Conservation (phyloP, 2,888 invertebrate species). For the Bugula neritina region DNA sequence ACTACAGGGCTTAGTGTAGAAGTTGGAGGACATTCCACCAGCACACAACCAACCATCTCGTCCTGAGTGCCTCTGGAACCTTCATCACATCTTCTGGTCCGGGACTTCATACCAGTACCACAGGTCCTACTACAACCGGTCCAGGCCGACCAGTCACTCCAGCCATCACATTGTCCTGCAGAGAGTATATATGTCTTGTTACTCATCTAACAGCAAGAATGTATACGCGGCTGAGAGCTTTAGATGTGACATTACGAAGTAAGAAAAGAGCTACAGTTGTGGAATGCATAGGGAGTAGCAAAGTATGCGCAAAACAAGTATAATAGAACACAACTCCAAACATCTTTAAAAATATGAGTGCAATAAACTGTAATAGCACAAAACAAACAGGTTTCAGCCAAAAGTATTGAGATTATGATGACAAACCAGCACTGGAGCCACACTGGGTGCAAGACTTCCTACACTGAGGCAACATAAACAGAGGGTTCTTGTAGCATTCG, state of each 20-base stretch:
- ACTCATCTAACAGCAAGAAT: no score
- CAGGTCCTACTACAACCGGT: conserved; percentile 18
- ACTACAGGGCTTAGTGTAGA: no score
- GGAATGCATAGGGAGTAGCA: no score
- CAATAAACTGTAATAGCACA: no score
- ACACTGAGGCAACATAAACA: conserved; percentile 43
- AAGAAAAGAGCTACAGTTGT: no score
- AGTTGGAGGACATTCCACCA: conserved; percentile 12
- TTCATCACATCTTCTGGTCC: not conserved
- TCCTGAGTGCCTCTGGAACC: not conserved
- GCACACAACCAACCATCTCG: conserved; percentile 18
- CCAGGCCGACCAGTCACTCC: conserved; percentile 19
- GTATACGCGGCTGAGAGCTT: no score
- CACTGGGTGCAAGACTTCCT: conserved; percentile 36
- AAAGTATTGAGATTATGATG: no score
- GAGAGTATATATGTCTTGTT: no score
- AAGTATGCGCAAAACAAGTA: not conserved
- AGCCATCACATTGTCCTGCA: not conserved
- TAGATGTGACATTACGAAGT: no score
- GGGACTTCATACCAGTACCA: conserved; percentile 17
- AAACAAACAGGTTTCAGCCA: no score
- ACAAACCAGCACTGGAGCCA: not conserved
- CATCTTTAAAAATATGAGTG: no score
- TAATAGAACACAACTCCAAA: not conserved
- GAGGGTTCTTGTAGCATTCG: conserved; percentile 40